phyloP scores from a whole-genome alignment of 2,888 invertebrate genomes.

The Xestia rhomboidea region DNA sequence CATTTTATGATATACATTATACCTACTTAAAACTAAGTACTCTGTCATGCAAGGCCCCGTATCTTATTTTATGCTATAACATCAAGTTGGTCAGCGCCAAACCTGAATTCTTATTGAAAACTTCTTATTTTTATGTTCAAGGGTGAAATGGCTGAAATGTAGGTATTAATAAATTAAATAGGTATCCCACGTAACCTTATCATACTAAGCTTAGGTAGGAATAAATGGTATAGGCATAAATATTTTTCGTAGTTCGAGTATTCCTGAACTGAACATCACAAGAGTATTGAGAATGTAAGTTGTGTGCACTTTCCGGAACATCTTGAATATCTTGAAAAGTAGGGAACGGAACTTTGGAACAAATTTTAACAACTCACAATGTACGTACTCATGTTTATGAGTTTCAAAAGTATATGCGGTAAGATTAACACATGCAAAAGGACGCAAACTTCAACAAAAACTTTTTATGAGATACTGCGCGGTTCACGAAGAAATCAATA shows the following conservation, averaged over 20 bases:
- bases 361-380: slow-evolving; percentile 41
- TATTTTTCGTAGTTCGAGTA: background rate
- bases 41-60: background rate
- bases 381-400: slow-evolving; percentile 26
- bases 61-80: background rate
- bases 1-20: background rate
- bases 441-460: slow-evolving; percentile 10
- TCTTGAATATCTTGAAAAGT: slow-evolving; percentile 46
- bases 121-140: background rate
- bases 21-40: background rate
- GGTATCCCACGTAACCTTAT: too few species aligned
- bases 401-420: slow-evolving; percentile 22
- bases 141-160: background rate
- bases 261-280: slow-evolving; percentile 25
- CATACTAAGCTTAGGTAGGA: too few species aligned
- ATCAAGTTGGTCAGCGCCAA: background rate
- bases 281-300: slow-evolving; percentile 28
- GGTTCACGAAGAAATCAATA: background rate
- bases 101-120: background rate
- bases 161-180: too few species aligned
- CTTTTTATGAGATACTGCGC: background rate
- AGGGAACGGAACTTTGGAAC: slow-evolving; percentile 27
- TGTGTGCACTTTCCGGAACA: slow-evolving; percentile 32
- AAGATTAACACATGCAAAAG: slow-evolving; percentile 18
- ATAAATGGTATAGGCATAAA: background rate